Percentiles rank a stretch among this genome's conserved stretches.
Evolutionary conservation across 1,140 invertebrate species (phyloP).

Genomic region (Drosophila murphyi): DNA sequence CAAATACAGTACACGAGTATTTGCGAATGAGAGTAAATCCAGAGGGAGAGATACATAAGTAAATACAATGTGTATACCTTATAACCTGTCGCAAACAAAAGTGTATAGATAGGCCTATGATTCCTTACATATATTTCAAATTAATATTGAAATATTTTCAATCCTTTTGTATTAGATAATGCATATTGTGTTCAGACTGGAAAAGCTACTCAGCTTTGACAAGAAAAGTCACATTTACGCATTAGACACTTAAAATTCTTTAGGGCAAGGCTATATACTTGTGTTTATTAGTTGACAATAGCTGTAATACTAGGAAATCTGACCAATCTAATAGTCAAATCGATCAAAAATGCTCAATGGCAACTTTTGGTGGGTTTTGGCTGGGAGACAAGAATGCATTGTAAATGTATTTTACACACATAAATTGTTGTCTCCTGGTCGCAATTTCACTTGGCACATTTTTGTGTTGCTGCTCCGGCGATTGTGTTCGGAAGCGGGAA

Average conservation of each 20-base stretch:
- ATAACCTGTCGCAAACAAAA: not conserved
- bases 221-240: no score
- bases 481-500: slow-evolving; percentile 1
- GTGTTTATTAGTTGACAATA: not conserved
- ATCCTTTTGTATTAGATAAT: no score
- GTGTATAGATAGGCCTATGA: not conserved
- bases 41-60: not conserved
- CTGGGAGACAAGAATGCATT: slow-evolving; percentile 66
- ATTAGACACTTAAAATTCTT: no score
- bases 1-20: no score
- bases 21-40: no score
- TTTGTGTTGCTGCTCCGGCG: not conserved
- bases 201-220: no score
- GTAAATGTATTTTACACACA: slow-evolving; percentile 70
- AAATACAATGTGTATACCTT: slow-evolving; percentile 6
- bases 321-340: slow-evolving; percentile 60
- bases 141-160: no score
- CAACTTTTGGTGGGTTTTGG: slow-evolving; percentile 55
- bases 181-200: no score
- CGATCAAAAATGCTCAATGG: slow-evolving; percentile 37
- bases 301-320: slow-evolving; percentile 17
- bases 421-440: slow-evolving; percentile 59
- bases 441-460: slow-evolving; percentile 66
- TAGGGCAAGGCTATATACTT: no score
- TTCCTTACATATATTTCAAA: no score